Base-by-base conservation (phyloP, 2,113 vertebrate species). In the Xyliphius kryptos region DNA sequence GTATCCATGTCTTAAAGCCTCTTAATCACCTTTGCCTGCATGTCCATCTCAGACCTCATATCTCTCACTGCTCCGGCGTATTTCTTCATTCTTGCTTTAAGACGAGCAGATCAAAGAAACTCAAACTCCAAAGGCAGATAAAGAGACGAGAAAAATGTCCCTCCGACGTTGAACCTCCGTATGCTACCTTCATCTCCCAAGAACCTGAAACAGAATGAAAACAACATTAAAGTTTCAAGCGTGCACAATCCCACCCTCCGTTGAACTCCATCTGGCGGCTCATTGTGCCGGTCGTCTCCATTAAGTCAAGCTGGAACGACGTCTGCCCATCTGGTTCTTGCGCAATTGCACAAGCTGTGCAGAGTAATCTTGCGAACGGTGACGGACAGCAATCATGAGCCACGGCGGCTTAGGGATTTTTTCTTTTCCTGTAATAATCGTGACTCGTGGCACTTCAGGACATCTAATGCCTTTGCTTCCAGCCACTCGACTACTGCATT, bases 221-320 rank as follows among this genome's bases (percentile, higher is more conserved):
- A 36, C 61, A 36, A 55, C 40, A 36, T 6, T 38, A 21, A 20
- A 64, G 20, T 21, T 19, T 54, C 46, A 32, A 47, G 9, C 41
- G 37, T 37, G 14, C 11, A 46, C 8, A 54, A n/a, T 47, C 9
- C 5, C 9, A 2, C 9, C 16, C 22, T 64, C 56, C 47, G 43
- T 47, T 64, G 52, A 56, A 54, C 44, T 9, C 49, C 62, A 56
- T 64, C 62, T 64, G 62, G 52, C 44, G 21, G 62, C 17, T 47
- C 40, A 55, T 55, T 54, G 21, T 47, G 51, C 12, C 21, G 6
- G 41, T 15, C 55, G 43, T 56, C 43, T 64, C 43, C 26, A 64
- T 64, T 56, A 56, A 56, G 15, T 38, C 9, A 15, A 48, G 52
- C 47, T 3, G 19, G 41, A 48, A 19, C 17, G 44, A 48, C 43